phyloP scores from a whole-genome alignment of 2,888 invertebrate species.

The Endomychus coccineus region DNA sequence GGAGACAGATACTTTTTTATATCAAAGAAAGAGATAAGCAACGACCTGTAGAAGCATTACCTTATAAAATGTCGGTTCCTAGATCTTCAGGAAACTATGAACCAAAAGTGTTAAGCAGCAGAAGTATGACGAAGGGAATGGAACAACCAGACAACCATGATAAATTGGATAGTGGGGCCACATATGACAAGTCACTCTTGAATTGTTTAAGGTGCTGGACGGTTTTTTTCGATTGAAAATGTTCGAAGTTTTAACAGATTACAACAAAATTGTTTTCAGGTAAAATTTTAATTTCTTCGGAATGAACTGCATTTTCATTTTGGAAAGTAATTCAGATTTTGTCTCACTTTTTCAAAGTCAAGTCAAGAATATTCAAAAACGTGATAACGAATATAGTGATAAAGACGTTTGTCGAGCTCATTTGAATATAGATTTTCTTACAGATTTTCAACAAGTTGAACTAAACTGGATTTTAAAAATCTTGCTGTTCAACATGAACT shows the following conservation, averaged over 20 bases:
- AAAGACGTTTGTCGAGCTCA: too few relatives aligned
- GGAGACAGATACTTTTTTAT: constrained; percentile 35
- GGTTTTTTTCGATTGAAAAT: constrained; percentile 38
- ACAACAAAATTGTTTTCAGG: background rate
- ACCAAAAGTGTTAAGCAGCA: constrained; percentile 29
- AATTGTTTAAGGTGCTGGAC: constrained; percentile 41
- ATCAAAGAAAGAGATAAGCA: constrained; percentile 35
- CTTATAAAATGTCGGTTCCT: constrained; percentile 32
- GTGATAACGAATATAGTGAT: too few relatives aligned
- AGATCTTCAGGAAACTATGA: constrained; percentile 27
- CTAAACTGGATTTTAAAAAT: too few relatives aligned
- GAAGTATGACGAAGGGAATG: constrained; percentile 22
- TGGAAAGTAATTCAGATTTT: too few relatives aligned
- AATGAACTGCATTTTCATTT: too few relatives aligned
- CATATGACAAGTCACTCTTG: constrained; percentile 36
- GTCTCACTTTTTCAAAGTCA: too few relatives aligned
- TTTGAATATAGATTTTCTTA: too few relatives aligned
- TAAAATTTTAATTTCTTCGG: too few relatives aligned
- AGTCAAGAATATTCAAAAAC: too few relatives aligned
- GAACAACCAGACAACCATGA: constrained; percentile 18
- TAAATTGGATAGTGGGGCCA: constrained; percentile 22
- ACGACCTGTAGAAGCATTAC: constrained; percentile 31
- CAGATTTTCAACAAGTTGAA: too few relatives aligned
- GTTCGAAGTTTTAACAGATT: background rate
- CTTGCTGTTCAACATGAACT: too few relatives aligned